These are phyloP conservation scores for Alosa alosa DNA, from an alignment of 2,113 vertebrate species.

Conservation along the genomic window DNA sequence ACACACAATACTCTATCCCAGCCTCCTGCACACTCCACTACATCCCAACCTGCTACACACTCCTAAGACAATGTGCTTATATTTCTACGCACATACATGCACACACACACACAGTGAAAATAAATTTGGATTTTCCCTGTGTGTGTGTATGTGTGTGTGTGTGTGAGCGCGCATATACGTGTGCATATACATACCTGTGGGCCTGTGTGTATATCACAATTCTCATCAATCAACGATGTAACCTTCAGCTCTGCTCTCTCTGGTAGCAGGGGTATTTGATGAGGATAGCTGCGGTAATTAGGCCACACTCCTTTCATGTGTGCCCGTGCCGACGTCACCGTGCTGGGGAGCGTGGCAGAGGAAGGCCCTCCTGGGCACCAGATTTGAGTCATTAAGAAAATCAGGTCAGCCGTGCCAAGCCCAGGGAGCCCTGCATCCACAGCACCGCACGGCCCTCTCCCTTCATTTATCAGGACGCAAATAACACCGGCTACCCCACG, in stretches of 20 bases:
- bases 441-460: no score
- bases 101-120: not conserved
- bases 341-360: not conserved
- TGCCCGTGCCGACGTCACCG: not conserved
- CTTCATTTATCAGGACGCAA: conserved; percentile 46
- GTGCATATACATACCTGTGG: not conserved
- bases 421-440: not conserved
- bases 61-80: not conserved
- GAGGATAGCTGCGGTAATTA: conserved; percentile 33
- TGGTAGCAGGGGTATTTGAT: conserved; percentile 50
- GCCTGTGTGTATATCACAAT: conserved; percentile 57
- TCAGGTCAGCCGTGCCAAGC: conserved; percentile 12
- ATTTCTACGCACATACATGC: not conserved
- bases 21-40: no score
- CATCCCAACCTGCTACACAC: not conserved
- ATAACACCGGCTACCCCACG: not conserved
- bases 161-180: no score
- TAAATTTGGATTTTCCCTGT: not conserved
- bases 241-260: conserved; percentile 40
- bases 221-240: conserved; percentile 57
- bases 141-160: no score
- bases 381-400: conserved; percentile 13
- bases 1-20: not conserved
- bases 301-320: conserved; percentile 3
- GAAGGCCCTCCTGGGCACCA: conserved; percentile 3